Percentiles rank a stretch among this genome's conserved stretches.
phyloP scores from a whole-genome alignment of 1,140 invertebrate species.

The Pinna nobilis region DNA sequence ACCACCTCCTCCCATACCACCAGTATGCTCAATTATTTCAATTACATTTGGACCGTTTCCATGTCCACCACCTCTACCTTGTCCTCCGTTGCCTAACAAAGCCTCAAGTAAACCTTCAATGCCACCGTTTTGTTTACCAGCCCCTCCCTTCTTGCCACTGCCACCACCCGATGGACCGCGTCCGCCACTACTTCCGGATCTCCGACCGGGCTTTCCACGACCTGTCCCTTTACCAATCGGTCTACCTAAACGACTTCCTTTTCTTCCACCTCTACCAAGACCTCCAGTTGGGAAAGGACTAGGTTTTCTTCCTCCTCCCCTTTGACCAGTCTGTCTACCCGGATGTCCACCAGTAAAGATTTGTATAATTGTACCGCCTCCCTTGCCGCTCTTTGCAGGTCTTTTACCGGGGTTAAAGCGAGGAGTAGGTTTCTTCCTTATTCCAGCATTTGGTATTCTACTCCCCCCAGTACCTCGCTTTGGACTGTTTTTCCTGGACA shows the following conservation, averaged over 20 bases:
- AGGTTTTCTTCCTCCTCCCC: neutral
- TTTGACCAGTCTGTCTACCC: conserved; percentile 1
- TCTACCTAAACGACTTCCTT: too few relatives aligned
- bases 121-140: neutral
- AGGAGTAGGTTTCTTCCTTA: too few relatives aligned
- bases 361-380: neutral
- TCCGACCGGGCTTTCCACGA: neutral
- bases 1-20: neutral
- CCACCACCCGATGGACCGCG: neutral
- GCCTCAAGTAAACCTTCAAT: neutral
- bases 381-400: neutral
- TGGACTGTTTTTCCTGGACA: neutral
- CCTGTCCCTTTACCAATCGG: neutral
- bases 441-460: neutral
- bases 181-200: neutral
- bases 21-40: neutral
- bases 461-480: neutral
- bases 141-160: neutral
- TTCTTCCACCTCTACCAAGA: neutral
- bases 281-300: neutral
- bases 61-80: neutral
- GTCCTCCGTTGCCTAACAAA: neutral
- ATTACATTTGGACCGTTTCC: neutral
- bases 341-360: neutral
- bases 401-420: neutral